Evolutionary conservation across 2,797 vertebrate species (phyloP).

Genomic region (Sparidentex hasta): DNA sequence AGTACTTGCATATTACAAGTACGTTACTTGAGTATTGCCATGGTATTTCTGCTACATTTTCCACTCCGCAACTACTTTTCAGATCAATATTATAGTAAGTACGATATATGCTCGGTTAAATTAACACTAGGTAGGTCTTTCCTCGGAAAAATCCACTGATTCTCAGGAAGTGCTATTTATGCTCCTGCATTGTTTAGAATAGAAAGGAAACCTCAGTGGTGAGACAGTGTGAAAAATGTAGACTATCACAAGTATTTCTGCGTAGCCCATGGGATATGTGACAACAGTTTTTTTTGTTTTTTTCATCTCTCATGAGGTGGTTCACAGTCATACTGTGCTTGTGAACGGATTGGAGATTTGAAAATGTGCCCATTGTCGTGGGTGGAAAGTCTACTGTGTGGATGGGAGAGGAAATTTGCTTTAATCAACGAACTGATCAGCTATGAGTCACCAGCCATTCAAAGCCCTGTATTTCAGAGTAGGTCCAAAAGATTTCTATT

Average conservation of each 20-base stretch:
- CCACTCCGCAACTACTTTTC: no score
- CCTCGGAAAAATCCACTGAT: not conserved
- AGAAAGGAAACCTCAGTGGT: not conserved
- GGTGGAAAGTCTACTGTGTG: constrained; percentile 32
- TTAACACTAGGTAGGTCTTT: not conserved
- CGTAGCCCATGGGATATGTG: not conserved
- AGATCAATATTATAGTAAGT: no score
- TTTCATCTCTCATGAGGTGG: not conserved
- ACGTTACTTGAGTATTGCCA: no score
- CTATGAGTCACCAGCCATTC: constrained; percentile 57
- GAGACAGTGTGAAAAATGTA: not conserved
- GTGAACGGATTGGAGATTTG: not conserved
- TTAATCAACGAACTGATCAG: constrained; percentile 51
- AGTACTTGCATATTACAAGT: no score
- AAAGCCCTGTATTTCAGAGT: constrained; percentile 29
- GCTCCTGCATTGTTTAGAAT: not conserved
- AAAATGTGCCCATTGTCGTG: constrained; percentile 26
- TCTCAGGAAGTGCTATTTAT: not conserved
- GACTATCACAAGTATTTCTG: not conserved
- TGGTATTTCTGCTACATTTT: no score
- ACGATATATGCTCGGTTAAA: no score
- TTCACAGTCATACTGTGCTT: constrained; percentile 3
- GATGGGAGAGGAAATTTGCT: constrained; percentile 38
- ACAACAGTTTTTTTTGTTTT: not conserved
- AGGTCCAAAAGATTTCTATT: not conserved